These are phyloP conservation scores for Orius laevigatus DNA, from an alignment of 1,140 invertebrate species.

Conservation along the genomic window DNA sequence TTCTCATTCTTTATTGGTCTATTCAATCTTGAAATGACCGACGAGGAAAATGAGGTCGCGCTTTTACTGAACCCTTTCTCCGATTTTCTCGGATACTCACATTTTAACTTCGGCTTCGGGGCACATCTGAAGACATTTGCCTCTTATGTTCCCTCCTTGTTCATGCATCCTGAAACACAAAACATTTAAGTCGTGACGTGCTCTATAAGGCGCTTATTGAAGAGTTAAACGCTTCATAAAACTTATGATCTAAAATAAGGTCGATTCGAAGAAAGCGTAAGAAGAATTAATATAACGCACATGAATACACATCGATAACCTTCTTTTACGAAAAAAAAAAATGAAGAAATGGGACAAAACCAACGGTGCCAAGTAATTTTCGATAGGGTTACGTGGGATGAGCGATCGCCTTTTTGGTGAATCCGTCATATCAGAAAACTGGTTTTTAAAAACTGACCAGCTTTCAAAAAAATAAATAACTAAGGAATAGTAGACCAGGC, in stretches of 20 bases:
- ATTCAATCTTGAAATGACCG: not conserved
- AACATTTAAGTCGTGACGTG: not conserved
- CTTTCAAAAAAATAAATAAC: too few relatives aligned
- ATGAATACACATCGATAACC: not conserved
- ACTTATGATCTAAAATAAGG: not conserved
- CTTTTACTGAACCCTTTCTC: conserved; percentile 1
- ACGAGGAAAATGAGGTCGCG: not conserved
- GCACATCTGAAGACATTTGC: conserved; percentile 1
- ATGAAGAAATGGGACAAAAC: too few relatives aligned
- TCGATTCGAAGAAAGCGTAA: not conserved
- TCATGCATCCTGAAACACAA: not conserved
- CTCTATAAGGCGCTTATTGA: not conserved
- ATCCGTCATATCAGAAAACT: too few relatives aligned
- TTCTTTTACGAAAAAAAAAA: too few relatives aligned
- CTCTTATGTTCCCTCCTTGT: not conserved
- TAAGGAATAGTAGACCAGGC: too few relatives aligned
- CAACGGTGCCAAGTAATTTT: too few relatives aligned
- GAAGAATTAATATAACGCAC: not conserved
- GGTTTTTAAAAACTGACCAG: too few relatives aligned
- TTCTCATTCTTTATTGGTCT: not conserved
- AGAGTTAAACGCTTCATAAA: too few relatives aligned
- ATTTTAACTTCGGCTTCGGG: not conserved
- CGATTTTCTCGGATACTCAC: not conserved
- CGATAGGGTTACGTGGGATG: too few relatives aligned
- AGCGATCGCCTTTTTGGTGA: too few relatives aligned